A percentile compares a stretch with the other conserved stretches of the same genome.
These are phyloP conservation scores for Archaeoteleia sp. DNA, from an alignment of 2,888 invertebrate species.

Conservation along the genomic window DNA sequence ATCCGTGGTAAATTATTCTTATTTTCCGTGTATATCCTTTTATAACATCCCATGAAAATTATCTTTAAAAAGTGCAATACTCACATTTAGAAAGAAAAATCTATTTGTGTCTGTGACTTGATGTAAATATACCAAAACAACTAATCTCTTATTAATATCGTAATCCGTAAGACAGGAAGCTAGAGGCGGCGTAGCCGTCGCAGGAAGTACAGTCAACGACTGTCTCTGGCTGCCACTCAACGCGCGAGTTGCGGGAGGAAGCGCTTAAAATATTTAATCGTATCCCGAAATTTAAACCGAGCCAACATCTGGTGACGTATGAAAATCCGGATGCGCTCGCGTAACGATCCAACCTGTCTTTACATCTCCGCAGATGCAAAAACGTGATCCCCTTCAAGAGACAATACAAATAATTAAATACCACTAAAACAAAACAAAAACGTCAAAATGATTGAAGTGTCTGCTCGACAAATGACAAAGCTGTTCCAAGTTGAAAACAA, in stretches of 20 bases:
- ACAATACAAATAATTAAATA: too few species aligned
- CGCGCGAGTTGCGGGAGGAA: constrained; percentile 22
- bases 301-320: constrained; percentile 16
- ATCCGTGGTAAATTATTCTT: too few species aligned
- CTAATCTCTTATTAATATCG: constrained; percentile 14
- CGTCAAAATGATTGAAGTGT: too few species aligned
- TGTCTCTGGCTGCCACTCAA: constrained; percentile 17
- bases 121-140: constrained; percentile 17
- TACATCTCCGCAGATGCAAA: constrained; percentile 5
- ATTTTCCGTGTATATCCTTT: too few species aligned
- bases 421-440: too few species aligned
- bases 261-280: constrained; percentile 45
- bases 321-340: constrained; percentile 25
- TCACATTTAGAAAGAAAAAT: too few species aligned
- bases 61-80: too few species aligned
- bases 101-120: constrained; percentile 3
- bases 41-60: too few species aligned
- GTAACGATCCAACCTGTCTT: constrained; percentile 18
- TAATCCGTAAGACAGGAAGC: constrained; percentile 30
- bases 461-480: too few species aligned
- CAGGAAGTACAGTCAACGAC: constrained; percentile 18
- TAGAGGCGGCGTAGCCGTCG: constrained; percentile 33
- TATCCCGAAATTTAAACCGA: constrained; percentile 31
- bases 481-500: too few species aligned
- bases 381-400: neutral